Evolutionary conservation across 2,113 vertebrate species (phyloP), one percentile per base, ranked within the genome.

Genomic region (Hippopotamus amphibius): DNA sequence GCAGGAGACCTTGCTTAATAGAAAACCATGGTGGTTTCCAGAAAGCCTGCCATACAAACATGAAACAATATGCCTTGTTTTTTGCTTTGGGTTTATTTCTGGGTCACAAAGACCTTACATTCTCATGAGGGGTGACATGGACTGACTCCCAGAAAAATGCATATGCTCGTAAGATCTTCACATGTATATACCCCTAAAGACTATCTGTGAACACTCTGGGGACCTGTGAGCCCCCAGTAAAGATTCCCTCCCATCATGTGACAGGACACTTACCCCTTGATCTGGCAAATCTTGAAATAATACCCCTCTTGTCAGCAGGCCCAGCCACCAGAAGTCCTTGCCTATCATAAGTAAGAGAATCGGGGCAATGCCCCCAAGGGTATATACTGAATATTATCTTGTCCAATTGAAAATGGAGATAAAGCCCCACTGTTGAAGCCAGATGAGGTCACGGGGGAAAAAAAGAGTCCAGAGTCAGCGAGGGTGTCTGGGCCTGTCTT

Each of bases 21-120:
- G 53, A 57, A 41, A 86, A 33, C 16, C 8, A 50, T 6, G 0
- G 15, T 63, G n/a, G 6, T 68, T 87, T 87, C 57, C 53, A 53
- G 57, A 84, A 95, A 85, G 57, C 6, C 37, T 41, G 26, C 30
- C 61, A 0, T 17, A 2, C 4, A 37, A 61, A 24, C 26, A 37
- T 8, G 30, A 68, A 69, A 28, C 11, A 13, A 37, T n/a, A 46
- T 0, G 0, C 12, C 13, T 22, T 63, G 16, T 2, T 16, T 16
- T 63, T 55, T 1, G 68, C 37, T 59, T 53, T 59, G 4, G 37
- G 24, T 41, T 93, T 72, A 7, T 90, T 63, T 55, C 90, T 43
- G 10, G 26, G 48, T 59, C 43, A 12, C 30, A 9, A 21, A 79
- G 88, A 79, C 81, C 63, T 90, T 13, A 33, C 19, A 16, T 37